Percentiles rank a stretch among this genome's conserved stretches.
Evolutionary conservation across 1,140 invertebrate genomes (phyloP).

Genomic region (Papilio dardanus): DNA sequence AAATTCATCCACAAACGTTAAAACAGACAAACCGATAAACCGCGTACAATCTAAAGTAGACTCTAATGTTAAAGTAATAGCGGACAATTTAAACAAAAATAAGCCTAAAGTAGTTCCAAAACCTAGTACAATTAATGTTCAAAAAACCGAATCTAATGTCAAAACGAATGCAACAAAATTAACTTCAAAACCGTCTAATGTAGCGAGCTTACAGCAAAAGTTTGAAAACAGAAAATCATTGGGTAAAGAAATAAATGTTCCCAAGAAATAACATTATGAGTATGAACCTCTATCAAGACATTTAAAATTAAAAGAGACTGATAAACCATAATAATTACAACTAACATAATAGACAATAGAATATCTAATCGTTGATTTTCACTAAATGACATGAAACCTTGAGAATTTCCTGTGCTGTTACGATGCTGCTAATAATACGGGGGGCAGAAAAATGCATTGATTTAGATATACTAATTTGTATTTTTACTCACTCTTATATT

Average conservation of each 20-base stretch:
- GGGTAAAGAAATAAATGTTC: slow-evolving; percentile 66
- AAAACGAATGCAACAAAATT: slow-evolving; percentile 79
- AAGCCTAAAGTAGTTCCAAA: slow-evolving; percentile 75
- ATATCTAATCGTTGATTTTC: background rate
- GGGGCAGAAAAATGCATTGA: too few relatives aligned
- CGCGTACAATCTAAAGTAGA: slow-evolving; percentile 65
- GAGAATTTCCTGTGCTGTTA: too few relatives aligned
- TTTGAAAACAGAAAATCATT: slow-evolving; percentile 84
- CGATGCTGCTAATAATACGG: too few relatives aligned
- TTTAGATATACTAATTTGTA: too few relatives aligned
- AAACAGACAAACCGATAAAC: slow-evolving; percentile 57
- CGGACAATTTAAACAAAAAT: slow-evolving; percentile 73
- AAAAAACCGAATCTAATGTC: slow-evolving; percentile 70
- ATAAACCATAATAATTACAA: background rate
- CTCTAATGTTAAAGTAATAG: slow-evolving; percentile 72
- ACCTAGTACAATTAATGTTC: slow-evolving; percentile 57
- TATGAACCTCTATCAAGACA: background rate
- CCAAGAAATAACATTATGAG: slow-evolving; percentile 59
- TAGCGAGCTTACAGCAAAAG: slow-evolving; percentile 89
- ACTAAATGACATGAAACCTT: too few relatives aligned
- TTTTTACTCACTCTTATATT: too few relatives aligned
- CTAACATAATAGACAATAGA: slow-evolving; percentile 6
- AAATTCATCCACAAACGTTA: slow-evolving; percentile 54
- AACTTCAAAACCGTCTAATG: slow-evolving; percentile 85
- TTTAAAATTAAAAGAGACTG: slow-evolving; percentile 8